A percentile compares a stretch with the other conserved stretches of the same genome.
phyloP scores from a whole-genome alignment of 2,113 vertebrate genomes.

The Hoplias malabaricus region DNA sequence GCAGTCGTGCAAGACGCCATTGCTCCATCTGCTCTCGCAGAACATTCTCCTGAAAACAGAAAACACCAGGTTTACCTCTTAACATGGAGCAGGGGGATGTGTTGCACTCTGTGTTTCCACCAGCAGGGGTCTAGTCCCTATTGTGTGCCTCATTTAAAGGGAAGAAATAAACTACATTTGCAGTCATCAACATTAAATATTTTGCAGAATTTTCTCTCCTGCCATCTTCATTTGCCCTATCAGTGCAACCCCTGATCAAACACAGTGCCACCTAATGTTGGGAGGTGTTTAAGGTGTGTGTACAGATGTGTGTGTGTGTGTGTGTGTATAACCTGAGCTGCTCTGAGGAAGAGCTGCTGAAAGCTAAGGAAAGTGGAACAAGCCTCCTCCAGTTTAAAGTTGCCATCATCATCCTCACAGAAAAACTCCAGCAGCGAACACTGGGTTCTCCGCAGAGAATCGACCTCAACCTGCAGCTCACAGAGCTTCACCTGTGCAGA shows the following conservation, averaged over 20 bases:
- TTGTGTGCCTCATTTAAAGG: no score
- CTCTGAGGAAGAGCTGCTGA: neutral
- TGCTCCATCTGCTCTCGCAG: neutral
- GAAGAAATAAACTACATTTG: no score
- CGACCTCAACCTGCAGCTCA: neutral
- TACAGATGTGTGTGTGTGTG: neutral
- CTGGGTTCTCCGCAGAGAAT: neutral
- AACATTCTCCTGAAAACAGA: neutral
- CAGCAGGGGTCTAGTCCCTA: no score
- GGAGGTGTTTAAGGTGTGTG: neutral
- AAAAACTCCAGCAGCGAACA: neutral
- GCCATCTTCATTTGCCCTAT: no score
- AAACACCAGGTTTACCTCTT: no score
- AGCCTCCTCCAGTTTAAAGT: neutral
- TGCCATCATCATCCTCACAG: constrained; percentile 6
- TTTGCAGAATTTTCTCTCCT: no score
- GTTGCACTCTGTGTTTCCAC: no score
- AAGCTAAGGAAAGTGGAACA: neutral
- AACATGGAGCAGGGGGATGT: no score
- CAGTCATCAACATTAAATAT: no score
- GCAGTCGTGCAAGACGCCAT: neutral
- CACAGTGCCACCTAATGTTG: no score
- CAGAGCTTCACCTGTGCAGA: neutral
- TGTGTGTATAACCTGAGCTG: neutral
- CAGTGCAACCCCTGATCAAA: no score